These are phyloP conservation scores for Drosophila austrosaltans DNA, from an alignment of 2,888 invertebrate genomes.

Conservation along the genomic window DNA sequence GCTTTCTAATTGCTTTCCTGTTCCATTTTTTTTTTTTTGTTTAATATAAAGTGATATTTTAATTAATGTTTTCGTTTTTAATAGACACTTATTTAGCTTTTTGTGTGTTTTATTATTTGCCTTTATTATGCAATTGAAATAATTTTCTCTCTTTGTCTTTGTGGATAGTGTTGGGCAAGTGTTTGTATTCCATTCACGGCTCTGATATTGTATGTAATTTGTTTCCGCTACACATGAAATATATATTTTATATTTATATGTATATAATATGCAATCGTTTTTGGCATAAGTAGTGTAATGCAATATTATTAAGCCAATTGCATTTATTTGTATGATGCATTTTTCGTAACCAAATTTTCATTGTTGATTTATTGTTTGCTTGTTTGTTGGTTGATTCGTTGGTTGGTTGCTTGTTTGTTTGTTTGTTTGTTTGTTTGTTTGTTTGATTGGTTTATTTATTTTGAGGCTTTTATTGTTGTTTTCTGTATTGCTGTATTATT, in stretches of 20 bases:
- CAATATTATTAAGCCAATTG: conserved; percentile 63
- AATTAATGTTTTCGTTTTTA: too few species aligned
- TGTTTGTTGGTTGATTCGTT: conserved; percentile 29
- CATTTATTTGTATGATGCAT: conserved; percentile 54
- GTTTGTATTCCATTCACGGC: not conserved
- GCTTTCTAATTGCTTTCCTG: too few species aligned
- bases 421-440: not conserved
- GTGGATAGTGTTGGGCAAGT: too few species aligned
- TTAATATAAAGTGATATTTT: too few species aligned
- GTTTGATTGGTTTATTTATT: conserved; percentile 9
- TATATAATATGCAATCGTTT: not conserved
- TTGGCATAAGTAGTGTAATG: conserved; percentile 40
- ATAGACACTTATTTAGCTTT: too few species aligned
- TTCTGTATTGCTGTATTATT: conserved; percentile 14
- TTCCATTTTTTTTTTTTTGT: too few species aligned
- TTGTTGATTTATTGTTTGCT: conserved; percentile 65
- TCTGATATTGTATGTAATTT: conserved; percentile 14
- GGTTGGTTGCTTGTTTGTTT: conserved; percentile 30
- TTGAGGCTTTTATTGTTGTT: conserved; percentile 31
- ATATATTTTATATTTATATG: conserved; percentile 31
- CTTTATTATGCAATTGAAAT: too few species aligned
- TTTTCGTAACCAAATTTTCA: conserved; percentile 63
- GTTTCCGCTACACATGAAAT: conserved; percentile 44
- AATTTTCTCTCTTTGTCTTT: too few species aligned
- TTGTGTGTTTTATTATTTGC: too few species aligned